phyloP scores from a whole-genome alignment of 2,888 invertebrate species.

The Tenthredo notha region DNA sequence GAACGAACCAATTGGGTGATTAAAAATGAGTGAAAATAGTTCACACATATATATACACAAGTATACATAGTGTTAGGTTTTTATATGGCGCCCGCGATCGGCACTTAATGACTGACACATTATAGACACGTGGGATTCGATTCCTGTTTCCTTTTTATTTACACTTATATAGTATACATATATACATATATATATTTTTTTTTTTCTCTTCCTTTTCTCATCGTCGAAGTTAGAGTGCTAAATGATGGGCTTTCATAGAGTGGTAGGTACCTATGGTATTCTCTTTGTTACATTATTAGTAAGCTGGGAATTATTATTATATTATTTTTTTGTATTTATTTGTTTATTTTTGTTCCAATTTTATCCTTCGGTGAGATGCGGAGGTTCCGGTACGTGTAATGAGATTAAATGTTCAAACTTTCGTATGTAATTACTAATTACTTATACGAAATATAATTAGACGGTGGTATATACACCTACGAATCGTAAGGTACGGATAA shows the following conservation, averaged over 20 bases:
- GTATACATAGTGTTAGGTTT: neutral
- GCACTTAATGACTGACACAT: slow-evolving; percentile 8
- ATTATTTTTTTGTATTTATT: neutral
- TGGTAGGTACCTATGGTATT: too few relatives aligned
- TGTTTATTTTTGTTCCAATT: neutral
- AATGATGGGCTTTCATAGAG: neutral
- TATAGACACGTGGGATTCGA: neutral
- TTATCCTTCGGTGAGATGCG: neutral
- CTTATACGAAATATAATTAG: neutral
- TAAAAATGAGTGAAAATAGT: slow-evolving; percentile 29
- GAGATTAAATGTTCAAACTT: neutral
- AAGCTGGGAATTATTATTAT: neutral
- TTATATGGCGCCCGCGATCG: neutral
- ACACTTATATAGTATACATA: neutral
- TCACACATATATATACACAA: neutral
- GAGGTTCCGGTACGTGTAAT: neutral
- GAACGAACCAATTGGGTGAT: neutral
- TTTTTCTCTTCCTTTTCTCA: neutral
- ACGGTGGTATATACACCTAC: neutral
- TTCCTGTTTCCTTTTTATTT: neutral
- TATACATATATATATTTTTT: neutral
- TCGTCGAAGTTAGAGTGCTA: neutral
- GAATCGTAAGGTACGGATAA: neutral
- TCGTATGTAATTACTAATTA: slow-evolving; percentile 2
- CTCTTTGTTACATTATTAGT: neutral